Evolutionary conservation across 1,140 invertebrate genomes (phyloP), one percentile per base, ranked within the genome.

Genomic region (Leptinotarsa undecemlineata): DNA sequence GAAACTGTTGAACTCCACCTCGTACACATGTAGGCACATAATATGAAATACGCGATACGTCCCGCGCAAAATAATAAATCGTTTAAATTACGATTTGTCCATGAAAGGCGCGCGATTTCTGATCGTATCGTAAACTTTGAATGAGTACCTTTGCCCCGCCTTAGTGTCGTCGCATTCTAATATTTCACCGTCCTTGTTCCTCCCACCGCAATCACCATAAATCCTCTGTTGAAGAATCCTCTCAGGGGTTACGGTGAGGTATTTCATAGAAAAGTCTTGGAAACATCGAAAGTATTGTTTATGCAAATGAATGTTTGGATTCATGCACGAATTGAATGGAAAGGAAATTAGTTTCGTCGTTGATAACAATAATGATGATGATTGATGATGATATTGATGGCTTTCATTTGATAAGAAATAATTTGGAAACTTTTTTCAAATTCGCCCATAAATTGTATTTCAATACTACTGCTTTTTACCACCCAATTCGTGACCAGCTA

Each of bases 31-130:
- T 68, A 68, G 26, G n/a, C 19, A 33, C 17, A 8, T 68, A 47
- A 68, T 48, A 73, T 73, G 63, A 73, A 73, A 73, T 73, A 73
- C 60, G 72, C 62, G 63, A 19, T 68, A 48, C 63, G 21, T 67
- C 64, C 47, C 47, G 23, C 48, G 72, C 72, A 73, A 73, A 73
- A 67, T 67, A 73, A 73, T 73, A 73, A 73, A 73, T 73, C 72
- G 26, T 68, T 66, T 73, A 73, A 73, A 73, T 73, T 73, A 73
- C 72, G 72, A 73, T 73, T 73, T 73, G 72, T 66, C 72, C 47
- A 48, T 73, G 63, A 33, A 57, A 66, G 51, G 72, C 63, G 72
- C 72, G 72, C 67, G 67, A 68, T 68, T 66, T 19, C 33, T 72
- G 70, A 72, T 72, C 70, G 70, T 72, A 72, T 72, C 70, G 60